Base-by-base conservation (phyloP, 2,113 vertebrate species). In the Hydrochoerus hydrochaeris region DNA sequence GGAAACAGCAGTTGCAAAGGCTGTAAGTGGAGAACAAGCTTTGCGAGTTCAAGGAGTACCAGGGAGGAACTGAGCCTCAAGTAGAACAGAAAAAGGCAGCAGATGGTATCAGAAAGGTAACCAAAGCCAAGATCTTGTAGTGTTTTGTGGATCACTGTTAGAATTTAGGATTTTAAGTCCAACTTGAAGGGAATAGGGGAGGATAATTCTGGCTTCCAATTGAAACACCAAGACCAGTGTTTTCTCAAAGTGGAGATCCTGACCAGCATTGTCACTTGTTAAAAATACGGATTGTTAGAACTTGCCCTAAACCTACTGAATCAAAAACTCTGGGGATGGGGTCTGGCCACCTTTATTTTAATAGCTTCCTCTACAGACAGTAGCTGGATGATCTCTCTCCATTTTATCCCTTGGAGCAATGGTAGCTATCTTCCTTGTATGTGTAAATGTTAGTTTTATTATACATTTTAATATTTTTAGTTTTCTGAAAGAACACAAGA, bases 331-430 rank as follows among this genome's bases (percentile, higher is more conserved):
- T n/a, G 20, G 32, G 58, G 12, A 1, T 46, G 22, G 80, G 3
- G 11, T 3, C 30, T 57, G 57, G 12, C 22, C 28, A 20, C 28
- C 28, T 41, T 19, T 49, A 46, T 52, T 65, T 81, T 58, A 35
- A n/a, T 11, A n/a, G 20, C 32, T 32, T 20, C 38, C 73, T 14
- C 32, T 77, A 1, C 22, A 16, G 46, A 2, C 28, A 54, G 0
- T 6, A 52, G 32, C 26, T 5, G 2, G 3, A 2, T 16, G n/a
- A 11, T 7, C 28, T 35, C 10, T 44, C 44, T n/a, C 22, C 4
- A 16, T 54, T 80, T 57, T 38, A 13, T 78, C 41, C 28, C n/a
- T 89, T 28, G 16, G 20, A 35, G 4, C 32, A 60, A 81, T 20
- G 44, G 41, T 30, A n/a, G 65, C 67, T 46, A 17, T 26, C 46